These are phyloP conservation scores for Sceliomorpha sp. DNA, from an alignment of 2,888 invertebrate genomes.

Conservation along the genomic window DNA sequence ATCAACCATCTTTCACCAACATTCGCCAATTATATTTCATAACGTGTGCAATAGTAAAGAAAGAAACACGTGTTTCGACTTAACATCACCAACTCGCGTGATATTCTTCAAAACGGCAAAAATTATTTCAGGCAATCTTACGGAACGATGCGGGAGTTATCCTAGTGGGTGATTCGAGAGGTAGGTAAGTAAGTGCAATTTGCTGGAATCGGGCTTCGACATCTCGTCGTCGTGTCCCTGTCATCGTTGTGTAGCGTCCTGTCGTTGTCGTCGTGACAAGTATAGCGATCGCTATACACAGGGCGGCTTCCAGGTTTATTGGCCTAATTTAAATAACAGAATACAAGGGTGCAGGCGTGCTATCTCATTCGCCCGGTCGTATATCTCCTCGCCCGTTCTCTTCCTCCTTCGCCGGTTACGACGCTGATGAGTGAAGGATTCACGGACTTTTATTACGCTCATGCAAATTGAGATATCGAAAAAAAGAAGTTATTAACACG, in stretches of 20 bases:
- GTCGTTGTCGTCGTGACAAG: constrained; percentile 59
- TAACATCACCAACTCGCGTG: too few species aligned
- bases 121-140: constrained; percentile 43
- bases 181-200: constrained; percentile 58
- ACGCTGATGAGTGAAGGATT: constrained; percentile 74
- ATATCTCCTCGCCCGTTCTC: constrained; percentile 60
- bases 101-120: too few species aligned
- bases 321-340: constrained; percentile 78
- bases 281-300: constrained; percentile 48
- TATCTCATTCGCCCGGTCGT: constrained; percentile 60
- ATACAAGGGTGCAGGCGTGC: constrained; percentile 60
- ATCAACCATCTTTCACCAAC: too few species aligned
- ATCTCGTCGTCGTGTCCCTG: constrained; percentile 52
- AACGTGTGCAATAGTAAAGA: too few species aligned
- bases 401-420: constrained; percentile 51
- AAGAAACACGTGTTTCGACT: too few species aligned
- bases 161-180: constrained; percentile 41
- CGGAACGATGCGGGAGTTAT: constrained; percentile 37
- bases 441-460: constrained; percentile 71
- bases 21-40: too few species aligned
- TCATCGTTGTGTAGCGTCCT: constrained; percentile 40
- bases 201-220: constrained; percentile 57
- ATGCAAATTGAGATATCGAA: constrained; percentile 70
- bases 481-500: constrained; percentile 34
- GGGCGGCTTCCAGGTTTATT: constrained; percentile 70